Conservation (phyloP, 2,113 vertebrate genomes). For the Suricata suricatta region DNA sequence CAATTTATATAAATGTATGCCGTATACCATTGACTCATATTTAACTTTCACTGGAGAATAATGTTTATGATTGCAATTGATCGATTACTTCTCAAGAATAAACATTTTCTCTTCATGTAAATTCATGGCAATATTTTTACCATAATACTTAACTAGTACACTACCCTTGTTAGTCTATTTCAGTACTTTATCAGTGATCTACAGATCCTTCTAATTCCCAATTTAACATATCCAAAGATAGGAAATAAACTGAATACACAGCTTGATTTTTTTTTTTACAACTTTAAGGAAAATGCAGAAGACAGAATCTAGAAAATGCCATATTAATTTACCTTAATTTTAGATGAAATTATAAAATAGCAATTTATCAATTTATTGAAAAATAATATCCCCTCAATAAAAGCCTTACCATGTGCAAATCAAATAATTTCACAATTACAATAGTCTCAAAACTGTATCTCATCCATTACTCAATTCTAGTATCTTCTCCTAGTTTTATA, state of each 20-base stretch:
- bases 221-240: constrained; percentile 47
- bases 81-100: constrained; percentile 47
- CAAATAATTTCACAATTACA: constrained; percentile 65
- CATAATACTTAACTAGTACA: not conserved
- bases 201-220: constrained; percentile 10
- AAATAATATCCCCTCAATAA: constrained; percentile 53
- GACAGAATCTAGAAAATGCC: constrained; percentile 56
- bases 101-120: constrained; percentile 44
- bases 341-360: constrained; percentile 71
- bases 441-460: constrained; percentile 39
- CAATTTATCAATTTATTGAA: constrained; percentile 68
- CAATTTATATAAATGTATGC: constrained; percentile 4
- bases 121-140: constrained; percentile 50
- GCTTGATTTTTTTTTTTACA: constrained; percentile 15
- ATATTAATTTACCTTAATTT: constrained; percentile 56
- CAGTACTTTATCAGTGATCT: constrained; percentile 9
- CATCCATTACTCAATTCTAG: constrained; percentile 47
- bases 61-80: constrained; percentile 1
- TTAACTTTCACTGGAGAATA: constrained; percentile 9
- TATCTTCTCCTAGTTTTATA: constrained; percentile 31
- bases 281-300: constrained; percentile 60
- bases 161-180: constrained; percentile 43
- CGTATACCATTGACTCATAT: not conserved
- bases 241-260: constrained; percentile 59
- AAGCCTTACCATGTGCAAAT: constrained; percentile 56